phyloP scores from a whole-genome alignment of 2,888 invertebrate species.

The Cosmia pyralina region DNA sequence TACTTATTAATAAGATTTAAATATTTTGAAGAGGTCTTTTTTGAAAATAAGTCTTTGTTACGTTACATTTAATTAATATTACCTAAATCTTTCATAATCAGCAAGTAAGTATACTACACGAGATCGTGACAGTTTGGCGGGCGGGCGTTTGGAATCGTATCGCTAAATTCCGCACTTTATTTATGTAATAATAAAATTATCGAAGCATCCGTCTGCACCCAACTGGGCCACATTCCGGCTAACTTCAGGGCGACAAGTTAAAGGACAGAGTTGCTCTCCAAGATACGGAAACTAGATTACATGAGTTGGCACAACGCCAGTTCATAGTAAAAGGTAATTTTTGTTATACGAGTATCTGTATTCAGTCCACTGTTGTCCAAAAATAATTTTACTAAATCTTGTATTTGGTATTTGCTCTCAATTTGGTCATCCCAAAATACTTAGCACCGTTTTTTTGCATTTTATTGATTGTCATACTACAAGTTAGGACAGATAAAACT shows the following conservation, averaged over 20 bases:
- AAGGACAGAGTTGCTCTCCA: constrained; percentile 35
- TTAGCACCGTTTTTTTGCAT: not conserved
- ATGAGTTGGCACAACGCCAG: constrained; percentile 50
- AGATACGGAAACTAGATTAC: constrained; percentile 36
- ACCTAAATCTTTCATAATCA: not conserved
- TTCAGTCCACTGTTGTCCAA: constrained; percentile 5
- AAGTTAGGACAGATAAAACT: not conserved
- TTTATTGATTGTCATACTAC: not conserved
- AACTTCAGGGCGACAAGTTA: constrained; percentile 35
- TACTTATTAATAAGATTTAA: too few species aligned
- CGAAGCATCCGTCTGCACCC: not conserved
- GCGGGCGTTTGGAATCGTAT: not conserved
- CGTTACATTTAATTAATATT: not conserved
- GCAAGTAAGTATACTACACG: not conserved
- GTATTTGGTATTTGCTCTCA: not conserved
- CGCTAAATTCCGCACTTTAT: constrained; percentile 26
- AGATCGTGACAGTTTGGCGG: not conserved
- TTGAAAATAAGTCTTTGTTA: not conserved
- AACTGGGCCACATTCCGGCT: constrained; percentile 20
- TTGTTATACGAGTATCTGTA: constrained; percentile 1
- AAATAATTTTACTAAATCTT: not conserved
- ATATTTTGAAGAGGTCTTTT: not conserved
- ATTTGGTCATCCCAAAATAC: not conserved
- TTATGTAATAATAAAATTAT: constrained; percentile 36
- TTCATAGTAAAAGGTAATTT: constrained; percentile 29